These are phyloP conservation scores for Caenorhabditis angaria DNA, from an alignment of 2,888 invertebrate genomes.

Conservation along the genomic window DNA sequence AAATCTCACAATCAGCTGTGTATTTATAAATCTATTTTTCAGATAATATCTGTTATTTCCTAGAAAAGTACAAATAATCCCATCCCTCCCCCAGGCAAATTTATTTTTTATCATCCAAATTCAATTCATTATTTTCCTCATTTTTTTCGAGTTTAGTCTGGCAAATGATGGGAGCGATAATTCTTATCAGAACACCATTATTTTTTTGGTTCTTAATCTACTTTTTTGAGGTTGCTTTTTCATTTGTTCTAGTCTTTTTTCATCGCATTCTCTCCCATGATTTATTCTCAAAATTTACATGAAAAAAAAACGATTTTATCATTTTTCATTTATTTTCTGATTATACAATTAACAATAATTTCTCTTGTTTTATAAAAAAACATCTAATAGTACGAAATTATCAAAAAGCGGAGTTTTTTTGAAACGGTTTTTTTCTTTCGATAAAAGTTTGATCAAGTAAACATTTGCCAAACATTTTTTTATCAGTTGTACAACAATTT, in stretches of 20 bases:
- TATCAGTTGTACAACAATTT: slow-evolving; percentile 7
- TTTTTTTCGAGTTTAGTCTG: background rate
- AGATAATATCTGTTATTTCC: no score
- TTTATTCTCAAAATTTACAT: background rate
- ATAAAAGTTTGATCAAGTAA: slow-evolving; percentile 6
- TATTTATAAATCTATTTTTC: no score
- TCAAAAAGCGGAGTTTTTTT: no score
- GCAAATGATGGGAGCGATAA: background rate
- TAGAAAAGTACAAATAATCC: no score
- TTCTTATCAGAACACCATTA: background rate
- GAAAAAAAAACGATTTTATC: slow-evolving; percentile 1
- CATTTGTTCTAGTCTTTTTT: background rate
- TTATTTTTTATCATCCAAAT: no score
- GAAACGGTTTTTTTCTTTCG: background rate
- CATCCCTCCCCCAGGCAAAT: no score
- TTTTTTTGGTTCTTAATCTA: background rate
- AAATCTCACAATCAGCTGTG: no score
- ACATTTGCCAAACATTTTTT: background rate
- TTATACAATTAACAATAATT: background rate
- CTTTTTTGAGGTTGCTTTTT: background rate
- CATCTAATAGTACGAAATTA: slow-evolving; percentile 1
- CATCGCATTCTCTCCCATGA: background rate
- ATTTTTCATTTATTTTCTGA: background rate
- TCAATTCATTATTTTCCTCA: no score
- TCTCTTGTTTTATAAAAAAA: no score